Evolutionary conservation across 2,888 invertebrate species (phyloP).

Genomic region (Platypus cylindrus): DNA sequence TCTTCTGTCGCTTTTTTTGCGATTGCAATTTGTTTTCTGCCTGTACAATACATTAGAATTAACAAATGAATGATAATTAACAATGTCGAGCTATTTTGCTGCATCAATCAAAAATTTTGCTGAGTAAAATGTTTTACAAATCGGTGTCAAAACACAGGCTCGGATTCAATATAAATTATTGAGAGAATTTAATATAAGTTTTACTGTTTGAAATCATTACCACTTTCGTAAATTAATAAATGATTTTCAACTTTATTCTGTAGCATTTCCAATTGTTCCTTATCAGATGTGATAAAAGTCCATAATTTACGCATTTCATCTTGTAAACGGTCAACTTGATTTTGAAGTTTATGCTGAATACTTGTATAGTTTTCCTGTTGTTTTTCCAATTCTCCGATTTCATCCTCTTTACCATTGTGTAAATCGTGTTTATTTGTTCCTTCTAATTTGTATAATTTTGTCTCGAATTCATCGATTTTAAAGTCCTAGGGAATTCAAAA

Average conservation of each 20-base stretch:
- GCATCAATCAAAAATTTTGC: too few species aligned
- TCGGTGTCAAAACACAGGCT: too few species aligned
- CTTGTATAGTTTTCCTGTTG: slow-evolving; percentile 33
- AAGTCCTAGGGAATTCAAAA: slow-evolving; percentile 8
- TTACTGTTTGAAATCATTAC: too few species aligned
- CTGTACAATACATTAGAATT: slow-evolving; percentile 17
- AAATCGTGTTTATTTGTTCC: slow-evolving; percentile 27
- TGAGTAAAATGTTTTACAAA: too few species aligned
- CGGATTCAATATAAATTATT: too few species aligned
- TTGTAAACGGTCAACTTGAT: slow-evolving; percentile 42
- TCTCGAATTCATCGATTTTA: slow-evolving; percentile 35
- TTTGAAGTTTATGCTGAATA: slow-evolving; percentile 31
- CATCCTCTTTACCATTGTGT: slow-evolving; percentile 28
- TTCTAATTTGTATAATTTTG: slow-evolving; percentile 30
- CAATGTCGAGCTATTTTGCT: too few species aligned
- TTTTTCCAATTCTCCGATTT: slow-evolving; percentile 37
- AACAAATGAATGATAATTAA: too few species aligned
- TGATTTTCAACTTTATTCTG: slow-evolving; percentile 43
- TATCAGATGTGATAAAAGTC: slow-evolving; percentile 35
- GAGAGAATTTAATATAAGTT: too few species aligned
- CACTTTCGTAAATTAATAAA: slow-evolving; percentile 42
- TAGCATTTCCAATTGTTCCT: slow-evolving; percentile 21
- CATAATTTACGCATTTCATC: slow-evolving; percentile 44
- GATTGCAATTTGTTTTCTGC: slow-evolving; percentile 40
- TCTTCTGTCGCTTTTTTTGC: slow-evolving; percentile 40